Evolutionary conservation across 2,797 vertebrate genomes (phyloP), one percentile per base, ranked within the genome.

Genomic region (Sphenodon punctatus): DNA sequence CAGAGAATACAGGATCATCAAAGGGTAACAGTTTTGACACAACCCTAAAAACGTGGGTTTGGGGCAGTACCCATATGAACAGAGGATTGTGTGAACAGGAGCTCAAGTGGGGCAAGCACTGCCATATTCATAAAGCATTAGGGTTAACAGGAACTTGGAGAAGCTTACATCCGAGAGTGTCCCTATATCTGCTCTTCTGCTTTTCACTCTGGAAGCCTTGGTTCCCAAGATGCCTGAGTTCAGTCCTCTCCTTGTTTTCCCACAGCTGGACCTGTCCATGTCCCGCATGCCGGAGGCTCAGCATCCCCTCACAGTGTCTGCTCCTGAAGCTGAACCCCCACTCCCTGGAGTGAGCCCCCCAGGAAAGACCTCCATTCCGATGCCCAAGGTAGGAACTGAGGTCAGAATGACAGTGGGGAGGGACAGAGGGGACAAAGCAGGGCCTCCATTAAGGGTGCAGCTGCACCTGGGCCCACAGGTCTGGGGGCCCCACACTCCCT

Each of bases 301-400:
- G 83, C 94, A 96, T 86, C 15, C 48, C 73, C 85, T 91, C 89
- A 91, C 90, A 68, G 86, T 94, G 70, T 93, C 91, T 43, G 87
- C 92, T 75, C 76, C 85, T 51, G 96, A 96, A 80, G 92, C 95
- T 38, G 94, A 94, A 17, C 65, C 51, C 66, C 67, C 59, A 42
- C 94, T 89, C 92, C 85, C 88, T 93, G 89, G 91, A 93, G 94
- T 92, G 87, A 95, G 85, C 93, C 93, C 87, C 81, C 92, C 94
- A 82, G 89, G 89, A 82, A 94, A 94, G 89, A 85, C 91, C 69
- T 91, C 90, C 30, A 90, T 96, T 67, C 89, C 95, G 91, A 95
- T 97, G 94, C 96, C 96, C 90, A 97, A 97, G 97, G 97, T 97
- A 95, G 22, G 41, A 45, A 25, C 16, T 17, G 22, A 6, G 22